Percentiles rank a stretch among this genome's conserved stretches.
Evolutionary conservation across 2,888 invertebrate genomes (phyloP).

Genomic region (Invenusta paracnida): DNA sequence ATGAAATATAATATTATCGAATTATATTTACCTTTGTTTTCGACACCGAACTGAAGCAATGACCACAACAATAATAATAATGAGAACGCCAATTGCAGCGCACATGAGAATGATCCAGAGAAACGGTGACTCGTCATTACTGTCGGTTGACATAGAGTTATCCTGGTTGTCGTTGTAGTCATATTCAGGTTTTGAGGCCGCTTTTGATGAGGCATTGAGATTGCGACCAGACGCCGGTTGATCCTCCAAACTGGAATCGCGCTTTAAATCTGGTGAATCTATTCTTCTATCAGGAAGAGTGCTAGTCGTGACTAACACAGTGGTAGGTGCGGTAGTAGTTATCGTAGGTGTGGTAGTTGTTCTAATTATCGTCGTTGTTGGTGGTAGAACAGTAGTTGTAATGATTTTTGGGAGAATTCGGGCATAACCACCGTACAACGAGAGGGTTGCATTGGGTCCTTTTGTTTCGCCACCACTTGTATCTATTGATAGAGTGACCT

Average conservation of each 20-base stretch:
- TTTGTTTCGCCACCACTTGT: background rate
- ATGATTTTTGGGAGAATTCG: background rate
- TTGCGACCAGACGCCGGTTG: background rate
- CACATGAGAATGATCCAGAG: background rate
- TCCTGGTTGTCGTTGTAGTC: background rate
- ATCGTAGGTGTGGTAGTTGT: background rate
- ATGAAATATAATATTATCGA: background rate
- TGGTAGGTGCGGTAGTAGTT: background rate
- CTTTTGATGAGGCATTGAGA: too few species aligned
- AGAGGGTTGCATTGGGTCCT: background rate
- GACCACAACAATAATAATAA: background rate
- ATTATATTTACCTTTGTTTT: constrained; percentile 6
- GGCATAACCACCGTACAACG: background rate
- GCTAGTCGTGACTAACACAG: background rate
- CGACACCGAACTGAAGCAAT: background rate
- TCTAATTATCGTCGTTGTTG: background rate
- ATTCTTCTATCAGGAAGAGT: background rate
- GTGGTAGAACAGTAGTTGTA: background rate
- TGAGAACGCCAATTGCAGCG: background rate
- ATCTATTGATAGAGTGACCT: background rate
- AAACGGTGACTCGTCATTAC: background rate
- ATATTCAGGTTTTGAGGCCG: background rate
- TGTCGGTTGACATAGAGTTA: background rate
- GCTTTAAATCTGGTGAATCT: background rate
- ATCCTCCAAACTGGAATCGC: background rate